Evolutionary conservation across 1,140 invertebrate genomes (phyloP), one percentile per base, ranked within the genome.

Genomic region (Drosophila sp.): DNA sequence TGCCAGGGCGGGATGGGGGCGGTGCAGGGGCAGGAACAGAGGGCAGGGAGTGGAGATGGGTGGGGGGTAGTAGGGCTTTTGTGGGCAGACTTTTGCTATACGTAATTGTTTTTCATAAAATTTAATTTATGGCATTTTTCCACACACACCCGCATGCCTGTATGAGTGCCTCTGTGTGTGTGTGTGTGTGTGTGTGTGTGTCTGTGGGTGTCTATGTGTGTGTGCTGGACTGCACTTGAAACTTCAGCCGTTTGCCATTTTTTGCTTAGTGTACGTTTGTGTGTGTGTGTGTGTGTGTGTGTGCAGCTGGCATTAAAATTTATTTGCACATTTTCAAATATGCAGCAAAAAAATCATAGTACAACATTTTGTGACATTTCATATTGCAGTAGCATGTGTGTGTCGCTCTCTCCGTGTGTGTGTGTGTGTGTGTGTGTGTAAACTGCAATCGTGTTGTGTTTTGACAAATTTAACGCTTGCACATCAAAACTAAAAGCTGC

Each of bases 91-190:
- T 75, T 54, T 69, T 54, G 50, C 72, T 72, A 80, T 77, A 76
- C 69, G 83, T 87, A 87, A 87, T 87, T 89, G 83, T 87, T 87
- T 87, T 87, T 87, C 86, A 87, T 87, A 83, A 89, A 89, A 87
- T 87, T 77, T 83, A 87, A 87, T 87, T 87, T 87, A 89, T 87
- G 83, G 79, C 79, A 87, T 89, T 89, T 87, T 83, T 87, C 63
- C 64, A 78, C 59, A 72, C 61, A 48, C 45, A 46, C 36, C 63
- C 51, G 54, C 7, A 61, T 18, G 16, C 16, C 7, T 18, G 13
- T 43, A 16, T 16, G n/a, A n/a, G n/a, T n/a, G 13, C 11, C 11
- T 1, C 1, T 48, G 11, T 14, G 21, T 56, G 29, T 38, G 59
- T 66, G 63, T 66, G 62, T 66, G 21, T 59, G 21, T 5, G 27